phyloP scores from a whole-genome alignment of 2,888 invertebrate species.

The Drosophila paucipuncta region DNA sequence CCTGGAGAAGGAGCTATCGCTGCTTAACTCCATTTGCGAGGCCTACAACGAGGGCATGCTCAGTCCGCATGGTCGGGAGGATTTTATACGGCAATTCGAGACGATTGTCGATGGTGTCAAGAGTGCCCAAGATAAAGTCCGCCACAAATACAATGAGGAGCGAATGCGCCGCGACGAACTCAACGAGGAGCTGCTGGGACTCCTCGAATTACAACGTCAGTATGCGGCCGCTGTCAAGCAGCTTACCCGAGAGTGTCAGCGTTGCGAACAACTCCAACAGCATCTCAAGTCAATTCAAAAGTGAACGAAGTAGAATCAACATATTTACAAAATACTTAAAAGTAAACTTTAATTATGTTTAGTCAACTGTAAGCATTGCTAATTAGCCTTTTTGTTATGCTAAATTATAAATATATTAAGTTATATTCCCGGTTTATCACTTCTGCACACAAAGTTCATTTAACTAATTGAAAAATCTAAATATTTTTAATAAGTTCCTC shows the following conservation, averaged over 20 bases:
- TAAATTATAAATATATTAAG: constrained; percentile 1
- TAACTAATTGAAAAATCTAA: neutral
- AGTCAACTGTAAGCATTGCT: neutral
- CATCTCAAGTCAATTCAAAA: constrained; percentile 84
- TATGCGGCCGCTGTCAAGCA: constrained; percentile 92
- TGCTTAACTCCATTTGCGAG: constrained; percentile 95
- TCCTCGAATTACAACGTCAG: constrained; percentile 90
- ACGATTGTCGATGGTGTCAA: constrained; percentile 95
- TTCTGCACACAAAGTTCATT: neutral
- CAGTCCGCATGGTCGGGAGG: constrained; percentile 91
- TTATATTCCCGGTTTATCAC: constrained; percentile 1
- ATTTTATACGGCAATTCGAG: constrained; percentile 96
- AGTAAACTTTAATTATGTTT: constrained; percentile 1
- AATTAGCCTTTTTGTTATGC: neutral
- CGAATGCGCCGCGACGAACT: constrained; percentile 89
- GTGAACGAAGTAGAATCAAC: constrained; percentile 17
- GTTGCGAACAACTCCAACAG: constrained; percentile 87
- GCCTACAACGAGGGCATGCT: constrained; percentile 95
- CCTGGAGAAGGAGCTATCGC: constrained; percentile 94
- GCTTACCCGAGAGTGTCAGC: constrained; percentile 90
- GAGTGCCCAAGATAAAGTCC: constrained; percentile 92
- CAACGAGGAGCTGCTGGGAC: constrained; percentile 87
- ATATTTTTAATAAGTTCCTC: neutral
- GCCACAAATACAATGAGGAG: constrained; percentile 88
- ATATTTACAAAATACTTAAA: constrained; percentile 1